Conservation (phyloP, 2,888 invertebrate species). For the Campoletis raptor region DNA sequence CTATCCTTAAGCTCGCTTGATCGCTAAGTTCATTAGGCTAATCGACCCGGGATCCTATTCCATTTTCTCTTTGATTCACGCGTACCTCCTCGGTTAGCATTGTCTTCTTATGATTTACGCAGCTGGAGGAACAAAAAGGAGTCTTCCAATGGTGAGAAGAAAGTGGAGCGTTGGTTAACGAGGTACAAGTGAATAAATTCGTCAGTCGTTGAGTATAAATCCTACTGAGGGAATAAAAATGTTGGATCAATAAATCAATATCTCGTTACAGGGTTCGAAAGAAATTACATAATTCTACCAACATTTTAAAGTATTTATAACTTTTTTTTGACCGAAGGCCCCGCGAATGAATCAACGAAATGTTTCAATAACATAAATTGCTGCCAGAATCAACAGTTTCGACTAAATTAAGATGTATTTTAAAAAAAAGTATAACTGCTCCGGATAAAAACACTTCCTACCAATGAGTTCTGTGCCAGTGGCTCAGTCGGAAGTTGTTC, state of each 20-base stretch:
- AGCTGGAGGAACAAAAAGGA: not conserved
- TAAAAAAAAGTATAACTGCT: not conserved
- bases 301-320: no score
- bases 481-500: not conserved
- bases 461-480: not conserved
- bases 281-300: no score
- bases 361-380: no score
- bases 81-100: conserved; percentile 18
- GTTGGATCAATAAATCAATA: no score
- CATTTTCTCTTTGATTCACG: conserved; percentile 9
- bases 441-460: not conserved
- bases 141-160: not conserved
- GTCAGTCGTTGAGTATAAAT: not conserved
- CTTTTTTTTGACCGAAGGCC: no score
- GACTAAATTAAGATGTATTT: not conserved
- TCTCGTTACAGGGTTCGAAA: no score
- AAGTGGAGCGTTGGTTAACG: not conserved
- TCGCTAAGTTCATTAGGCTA: conserved; percentile 80
- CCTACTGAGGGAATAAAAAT: no score
- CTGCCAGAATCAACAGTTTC: not conserved
- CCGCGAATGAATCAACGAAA: no score
- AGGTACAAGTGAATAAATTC: not conserved
- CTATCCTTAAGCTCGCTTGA: conserved; percentile 70
- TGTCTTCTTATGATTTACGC: not conserved
- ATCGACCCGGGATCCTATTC: conserved; percentile 66